Evolutionary conservation across 2,113 vertebrate species (phyloP).

Genomic region (Pitta sordida): DNA sequence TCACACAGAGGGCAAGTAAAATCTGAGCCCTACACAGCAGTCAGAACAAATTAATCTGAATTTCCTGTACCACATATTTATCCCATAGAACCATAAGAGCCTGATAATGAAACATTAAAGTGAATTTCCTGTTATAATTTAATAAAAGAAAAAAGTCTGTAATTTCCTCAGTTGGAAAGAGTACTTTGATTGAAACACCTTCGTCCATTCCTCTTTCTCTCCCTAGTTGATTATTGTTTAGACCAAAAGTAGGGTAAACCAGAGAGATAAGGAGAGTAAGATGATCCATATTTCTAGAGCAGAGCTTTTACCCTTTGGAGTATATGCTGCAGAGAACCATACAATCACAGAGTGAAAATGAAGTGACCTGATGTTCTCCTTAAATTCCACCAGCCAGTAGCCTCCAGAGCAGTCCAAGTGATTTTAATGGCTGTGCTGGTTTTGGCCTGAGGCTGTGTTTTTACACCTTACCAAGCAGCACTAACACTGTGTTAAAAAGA

Average conservation of each 20-base stretch:
- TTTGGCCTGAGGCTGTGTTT: background rate
- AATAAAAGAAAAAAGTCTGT: background rate
- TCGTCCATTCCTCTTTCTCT: background rate
- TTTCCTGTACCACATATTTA: background rate
- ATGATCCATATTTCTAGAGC: background rate
- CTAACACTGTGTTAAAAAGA: background rate
- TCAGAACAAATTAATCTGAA: background rate
- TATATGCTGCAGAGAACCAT: background rate
- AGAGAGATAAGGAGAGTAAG: background rate
- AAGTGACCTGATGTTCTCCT: background rate
- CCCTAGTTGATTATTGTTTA: background rate
- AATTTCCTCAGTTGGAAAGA: background rate
- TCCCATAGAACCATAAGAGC: background rate
- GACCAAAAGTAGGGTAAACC: background rate
- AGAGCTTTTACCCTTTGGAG: background rate
- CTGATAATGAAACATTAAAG: background rate
- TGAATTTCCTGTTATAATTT: background rate
- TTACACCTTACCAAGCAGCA: background rate
- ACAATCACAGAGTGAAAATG: fast-evolving
- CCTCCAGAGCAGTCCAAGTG: background rate
- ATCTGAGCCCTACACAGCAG: background rate
- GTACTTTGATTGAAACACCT: background rate
- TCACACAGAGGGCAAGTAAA: background rate
- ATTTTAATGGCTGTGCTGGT: background rate
- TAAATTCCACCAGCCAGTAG: background rate